A percentile compares a stretch with the other conserved stretches of the same genome.
phyloP scores from a whole-genome alignment of 2,888 invertebrate genomes.

The Alentia gelatinosa region DNA sequence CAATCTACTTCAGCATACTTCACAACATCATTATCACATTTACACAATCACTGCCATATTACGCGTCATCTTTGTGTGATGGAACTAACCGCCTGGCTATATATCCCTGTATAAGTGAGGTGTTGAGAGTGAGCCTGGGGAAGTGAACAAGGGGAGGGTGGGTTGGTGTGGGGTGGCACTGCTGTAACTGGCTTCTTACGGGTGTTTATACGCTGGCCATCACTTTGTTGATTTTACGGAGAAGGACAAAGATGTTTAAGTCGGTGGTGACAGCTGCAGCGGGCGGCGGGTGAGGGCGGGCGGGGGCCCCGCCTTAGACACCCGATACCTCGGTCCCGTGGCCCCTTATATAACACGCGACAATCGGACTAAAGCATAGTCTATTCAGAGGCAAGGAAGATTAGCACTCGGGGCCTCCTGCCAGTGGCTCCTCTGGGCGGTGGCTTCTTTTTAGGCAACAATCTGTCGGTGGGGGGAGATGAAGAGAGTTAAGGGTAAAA shows the following conservation, averaged over 20 bases:
- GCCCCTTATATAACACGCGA: slow-evolving; percentile 9
- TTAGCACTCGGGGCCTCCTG: slow-evolving; percentile 23
- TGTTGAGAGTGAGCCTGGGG: neutral
- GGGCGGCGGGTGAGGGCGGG: neutral
- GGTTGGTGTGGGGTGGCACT: neutral
- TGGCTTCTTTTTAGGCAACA: neutral
- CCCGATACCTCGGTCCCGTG: slow-evolving; percentile 12
- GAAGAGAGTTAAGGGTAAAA: neutral
- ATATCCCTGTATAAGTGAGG: neutral
- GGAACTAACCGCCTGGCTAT: neutral
- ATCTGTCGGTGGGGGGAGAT: slow-evolving; percentile 5
- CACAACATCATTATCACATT: no score
- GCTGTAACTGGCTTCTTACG: neutral
- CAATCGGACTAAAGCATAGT: slow-evolving; percentile 42
- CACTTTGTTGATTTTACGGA: slow-evolving; percentile 28
- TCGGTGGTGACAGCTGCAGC: slow-evolving; percentile 24
- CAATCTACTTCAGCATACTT: no score
- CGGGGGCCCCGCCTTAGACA: neutral
- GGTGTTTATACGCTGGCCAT: slow-evolving; percentile 23
- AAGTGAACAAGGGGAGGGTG: neutral
- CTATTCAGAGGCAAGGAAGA: slow-evolving; percentile 15
- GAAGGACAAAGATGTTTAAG: slow-evolving; percentile 37
- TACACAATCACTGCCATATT: no score
- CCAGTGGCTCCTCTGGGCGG: neutral
- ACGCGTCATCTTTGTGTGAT: no score